Evolutionary conservation across 2,113 vertebrate genomes (phyloP).

Genomic region (Xyliphius kryptos): DNA sequence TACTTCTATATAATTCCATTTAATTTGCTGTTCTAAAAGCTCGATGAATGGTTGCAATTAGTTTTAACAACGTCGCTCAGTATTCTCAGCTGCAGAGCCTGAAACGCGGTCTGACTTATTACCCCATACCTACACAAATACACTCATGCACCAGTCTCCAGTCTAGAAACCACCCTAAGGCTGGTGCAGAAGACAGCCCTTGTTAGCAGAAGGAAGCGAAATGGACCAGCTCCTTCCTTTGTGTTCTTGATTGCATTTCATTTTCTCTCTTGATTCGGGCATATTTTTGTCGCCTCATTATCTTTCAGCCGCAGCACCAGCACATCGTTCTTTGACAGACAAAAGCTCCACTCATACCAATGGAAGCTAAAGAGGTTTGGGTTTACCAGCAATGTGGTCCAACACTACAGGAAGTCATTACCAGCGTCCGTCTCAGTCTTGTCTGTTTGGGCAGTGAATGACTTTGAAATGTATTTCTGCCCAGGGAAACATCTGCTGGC

Average conservation of each 20-base stretch:
- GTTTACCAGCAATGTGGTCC: neutral
- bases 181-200: neutral
- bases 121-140: neutral
- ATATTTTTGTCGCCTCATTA: slow-evolving; percentile 33
- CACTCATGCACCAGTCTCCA: neutral
- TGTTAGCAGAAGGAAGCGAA: neutral
- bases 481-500: neutral
- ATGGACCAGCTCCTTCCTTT: slow-evolving; percentile 28
- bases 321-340: slow-evolving; percentile 10
- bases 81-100: neutral
- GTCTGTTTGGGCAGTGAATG: slow-evolving; percentile 8
- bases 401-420: slow-evolving; percentile 6
- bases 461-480: neutral
- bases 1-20: neutral
- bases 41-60: neutral
- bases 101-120: neutral
- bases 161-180: neutral
- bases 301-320: slow-evolving; percentile 38
- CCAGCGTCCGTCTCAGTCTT: neutral
- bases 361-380: neutral
- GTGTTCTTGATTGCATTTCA: slow-evolving; percentile 32
- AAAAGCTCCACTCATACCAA: slow-evolving; percentile 3
- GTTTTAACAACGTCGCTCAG: neutral
- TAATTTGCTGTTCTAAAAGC: slow-evolving; percentile 6
- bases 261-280: slow-evolving; percentile 33